A percentile compares a stretch with the other conserved stretches of the same genome.
Evolutionary conservation across 2,797 vertebrate species (phyloP).

Genomic region (Harpagifer antarcticus): DNA sequence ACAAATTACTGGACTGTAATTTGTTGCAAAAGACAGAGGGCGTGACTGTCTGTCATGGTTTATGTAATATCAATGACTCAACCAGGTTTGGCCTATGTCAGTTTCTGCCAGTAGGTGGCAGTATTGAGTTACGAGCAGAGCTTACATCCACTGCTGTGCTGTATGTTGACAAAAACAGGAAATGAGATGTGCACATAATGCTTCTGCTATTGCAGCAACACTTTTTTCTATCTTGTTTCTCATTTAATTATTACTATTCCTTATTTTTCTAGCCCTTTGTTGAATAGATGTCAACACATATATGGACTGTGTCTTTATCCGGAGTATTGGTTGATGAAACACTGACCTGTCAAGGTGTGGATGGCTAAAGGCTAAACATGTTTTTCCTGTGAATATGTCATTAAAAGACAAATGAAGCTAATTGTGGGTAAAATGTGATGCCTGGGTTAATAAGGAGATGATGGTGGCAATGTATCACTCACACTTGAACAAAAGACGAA

Average conservation of each 20-base stretch:
- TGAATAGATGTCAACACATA: slow-evolving; percentile 1
- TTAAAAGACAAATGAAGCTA: not conserved
- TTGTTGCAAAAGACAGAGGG: slow-evolving; percentile 14
- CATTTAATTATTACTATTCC: slow-evolving; percentile 12
- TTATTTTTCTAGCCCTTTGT: not conserved
- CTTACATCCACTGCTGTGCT: slow-evolving; percentile 11
- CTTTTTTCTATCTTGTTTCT: slow-evolving; percentile 1
- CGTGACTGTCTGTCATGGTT: slow-evolving; percentile 25
- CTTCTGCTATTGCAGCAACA: too few species aligned
- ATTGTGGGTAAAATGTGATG: not conserved
- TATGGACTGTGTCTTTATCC: not conserved
- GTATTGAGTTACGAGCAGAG: slow-evolving; percentile 33
- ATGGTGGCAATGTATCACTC: not conserved
- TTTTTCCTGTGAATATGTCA: not conserved
- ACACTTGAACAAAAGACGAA: not conserved
- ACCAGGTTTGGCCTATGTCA: not conserved
- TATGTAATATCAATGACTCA: slow-evolving; percentile 10
- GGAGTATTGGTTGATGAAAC: not conserved
- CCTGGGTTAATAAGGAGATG: not conserved
- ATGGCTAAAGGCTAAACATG: not conserved
- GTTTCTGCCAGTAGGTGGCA: slow-evolving; percentile 62
- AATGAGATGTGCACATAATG: not conserved
- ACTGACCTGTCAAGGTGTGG: not conserved
- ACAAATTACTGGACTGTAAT: not conserved
- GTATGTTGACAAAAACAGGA: slow-evolving; percentile 13